These are phyloP conservation scores for Archegozetes longisetosus DNA, from an alignment of 1,140 invertebrate species.

Conservation along the genomic window DNA sequence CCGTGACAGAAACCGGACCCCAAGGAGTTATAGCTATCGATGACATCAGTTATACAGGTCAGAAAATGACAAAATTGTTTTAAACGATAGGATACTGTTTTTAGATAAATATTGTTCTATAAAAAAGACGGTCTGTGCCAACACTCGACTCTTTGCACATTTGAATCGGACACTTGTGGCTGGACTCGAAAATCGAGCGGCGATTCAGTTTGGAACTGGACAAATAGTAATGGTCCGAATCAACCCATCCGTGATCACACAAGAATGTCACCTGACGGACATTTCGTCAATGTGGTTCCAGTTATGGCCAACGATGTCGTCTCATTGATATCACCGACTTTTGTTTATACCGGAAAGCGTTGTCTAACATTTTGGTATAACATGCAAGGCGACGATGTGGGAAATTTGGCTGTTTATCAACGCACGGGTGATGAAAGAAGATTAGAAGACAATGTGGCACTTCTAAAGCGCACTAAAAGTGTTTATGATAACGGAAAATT, in stretches of 20 bases:
- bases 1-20: too few species aligned
- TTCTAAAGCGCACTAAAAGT: not conserved
- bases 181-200: conserved; percentile 18
- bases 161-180: conserved; percentile 23
- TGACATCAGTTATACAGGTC: conserved; percentile 22
- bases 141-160: conserved; percentile 19
- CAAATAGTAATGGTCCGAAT: not conserved
- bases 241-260: conserved; percentile 17
- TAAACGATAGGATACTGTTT: not conserved
- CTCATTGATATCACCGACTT: conserved; percentile 14
- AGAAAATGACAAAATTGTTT: not conserved
- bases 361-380: conserved; percentile 28
- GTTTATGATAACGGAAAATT: conserved; percentile 8
- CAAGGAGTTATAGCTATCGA: conserved; percentile 32
- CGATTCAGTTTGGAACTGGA: not conserved
- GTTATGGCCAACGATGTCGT: conserved; percentile 11
- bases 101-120: not conserved
- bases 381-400: conserved; percentile 27
- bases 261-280: conserved; percentile 12
- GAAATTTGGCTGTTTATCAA: conserved; percentile 18
- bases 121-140: conserved; percentile 22
- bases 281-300: conserved; percentile 16
- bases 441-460: conserved; percentile 15
- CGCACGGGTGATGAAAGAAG: conserved; percentile 14
- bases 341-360: conserved; percentile 17